These are phyloP conservation scores for Dynastes maya DNA, from an alignment of 2,888 invertebrate genomes.

Conservation along the genomic window DNA sequence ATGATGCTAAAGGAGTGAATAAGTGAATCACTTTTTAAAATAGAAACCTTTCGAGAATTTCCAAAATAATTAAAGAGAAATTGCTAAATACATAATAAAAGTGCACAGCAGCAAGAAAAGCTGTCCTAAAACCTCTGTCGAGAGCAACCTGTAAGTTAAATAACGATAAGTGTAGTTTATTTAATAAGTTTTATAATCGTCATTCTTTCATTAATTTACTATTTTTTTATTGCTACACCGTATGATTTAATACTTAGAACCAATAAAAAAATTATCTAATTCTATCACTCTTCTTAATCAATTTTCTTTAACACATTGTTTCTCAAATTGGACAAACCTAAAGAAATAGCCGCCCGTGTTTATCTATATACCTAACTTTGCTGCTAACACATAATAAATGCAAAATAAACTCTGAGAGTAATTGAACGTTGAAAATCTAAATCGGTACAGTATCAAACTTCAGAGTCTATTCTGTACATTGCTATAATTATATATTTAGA, in stretches of 20 bases:
- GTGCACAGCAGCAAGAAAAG: too few species aligned
- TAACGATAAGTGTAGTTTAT: not conserved
- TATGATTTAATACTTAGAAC: not conserved
- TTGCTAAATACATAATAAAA: too few species aligned
- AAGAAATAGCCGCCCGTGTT: not conserved
- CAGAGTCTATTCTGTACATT: slow-evolving; percentile 11
- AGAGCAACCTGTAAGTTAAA: too few species aligned
- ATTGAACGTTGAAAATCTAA: not conserved
- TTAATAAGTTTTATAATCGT: not conserved
- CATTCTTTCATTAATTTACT: not conserved
- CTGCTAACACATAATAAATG: slow-evolving; percentile 3
- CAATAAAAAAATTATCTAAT: not conserved
- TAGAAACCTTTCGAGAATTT: too few species aligned
- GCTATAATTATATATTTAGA: slow-evolving; percentile 16
- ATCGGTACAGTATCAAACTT: not conserved
- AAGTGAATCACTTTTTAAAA: too few species aligned
- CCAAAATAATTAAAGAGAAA: too few species aligned
- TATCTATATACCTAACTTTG: slow-evolving; percentile 34
- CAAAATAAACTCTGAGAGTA: slow-evolving; percentile 12
- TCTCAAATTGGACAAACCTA: not conserved
- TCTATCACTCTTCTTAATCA: not conserved
- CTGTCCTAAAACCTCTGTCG: too few species aligned
- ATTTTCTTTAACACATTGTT: too few species aligned
- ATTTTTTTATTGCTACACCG: not conserved
- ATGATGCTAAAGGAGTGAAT: too few species aligned